These are phyloP conservation scores for Pentamera pediparva DNA, from an alignment of 53 echinoderm and acorn worm species.

Conservation along the genomic window DNA sequence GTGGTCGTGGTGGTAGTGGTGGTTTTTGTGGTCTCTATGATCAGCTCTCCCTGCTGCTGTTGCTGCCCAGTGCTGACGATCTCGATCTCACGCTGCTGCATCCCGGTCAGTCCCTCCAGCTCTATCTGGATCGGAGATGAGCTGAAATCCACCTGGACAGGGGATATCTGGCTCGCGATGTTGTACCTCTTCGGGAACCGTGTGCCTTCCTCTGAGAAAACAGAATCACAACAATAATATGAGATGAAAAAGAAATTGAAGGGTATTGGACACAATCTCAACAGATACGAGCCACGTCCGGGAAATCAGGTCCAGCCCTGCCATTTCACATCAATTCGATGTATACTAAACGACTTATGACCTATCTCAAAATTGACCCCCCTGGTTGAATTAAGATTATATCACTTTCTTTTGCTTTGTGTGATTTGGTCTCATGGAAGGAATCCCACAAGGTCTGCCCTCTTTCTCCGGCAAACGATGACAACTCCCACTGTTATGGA, in stretches of 20 bases:
- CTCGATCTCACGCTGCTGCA: constrained; percentile 54
- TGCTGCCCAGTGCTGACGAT: constrained; percentile 43
- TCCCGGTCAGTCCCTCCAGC: constrained; percentile 41
- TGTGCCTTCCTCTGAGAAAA: constrained; percentile 47
- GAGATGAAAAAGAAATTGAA: not conserved
- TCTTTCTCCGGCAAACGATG: no score
- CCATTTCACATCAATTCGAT: no score
- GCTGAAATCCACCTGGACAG: constrained; percentile 72
- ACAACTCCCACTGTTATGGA: no score
- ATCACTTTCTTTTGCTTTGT: no score
- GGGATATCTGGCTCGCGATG: constrained; percentile 51
- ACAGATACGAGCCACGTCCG: not conserved
- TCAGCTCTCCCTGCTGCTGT: constrained; percentile 39
- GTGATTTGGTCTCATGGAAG: no score
- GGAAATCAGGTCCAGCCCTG: no score
- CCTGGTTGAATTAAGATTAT: no score
- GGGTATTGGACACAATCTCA: not conserved
- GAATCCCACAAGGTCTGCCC: no score
- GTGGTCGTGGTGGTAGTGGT: not conserved
- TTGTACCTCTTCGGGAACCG: constrained; percentile 68
- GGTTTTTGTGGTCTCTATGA: constrained; percentile 24
- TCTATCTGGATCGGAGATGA: constrained; percentile 61
- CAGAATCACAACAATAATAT: not conserved
- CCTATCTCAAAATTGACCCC: no score
- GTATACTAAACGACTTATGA: no score